phyloP scores from a whole-genome alignment of 2,113 vertebrate genomes.

The Chamaetylas fuelleborni region DNA sequence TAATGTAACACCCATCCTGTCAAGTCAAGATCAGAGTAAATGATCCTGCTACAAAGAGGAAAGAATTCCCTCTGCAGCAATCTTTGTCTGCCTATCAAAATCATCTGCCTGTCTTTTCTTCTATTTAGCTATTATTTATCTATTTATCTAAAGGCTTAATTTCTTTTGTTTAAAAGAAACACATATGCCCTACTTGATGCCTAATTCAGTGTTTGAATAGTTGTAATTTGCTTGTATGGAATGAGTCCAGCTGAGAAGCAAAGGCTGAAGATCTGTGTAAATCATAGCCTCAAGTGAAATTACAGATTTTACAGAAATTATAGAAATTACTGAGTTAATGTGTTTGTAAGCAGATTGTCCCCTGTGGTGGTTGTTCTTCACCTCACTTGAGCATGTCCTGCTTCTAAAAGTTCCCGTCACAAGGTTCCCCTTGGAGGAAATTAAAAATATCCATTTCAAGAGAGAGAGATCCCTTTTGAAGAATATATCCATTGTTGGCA shows the following conservation, averaged over 20 bases:
- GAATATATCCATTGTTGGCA: neutral
- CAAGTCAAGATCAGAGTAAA: neutral
- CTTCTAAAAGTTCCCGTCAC: neutral
- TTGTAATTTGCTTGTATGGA: constrained; percentile 3
- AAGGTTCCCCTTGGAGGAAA: neutral
- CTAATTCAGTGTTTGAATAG: neutral
- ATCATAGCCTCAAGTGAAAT: constrained; percentile 10
- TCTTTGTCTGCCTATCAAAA: neutral
- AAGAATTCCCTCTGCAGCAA: neutral
- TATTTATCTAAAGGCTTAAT: constrained; percentile 11
- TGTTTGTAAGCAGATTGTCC: neutral
- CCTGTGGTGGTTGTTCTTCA: neutral
- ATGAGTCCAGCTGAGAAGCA: neutral
- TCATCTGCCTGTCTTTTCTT: neutral
- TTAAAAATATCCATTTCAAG: neutral
- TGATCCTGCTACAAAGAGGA: neutral
- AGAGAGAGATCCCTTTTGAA: neutral
- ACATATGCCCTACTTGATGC: neutral
- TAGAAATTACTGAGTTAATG: neutral
- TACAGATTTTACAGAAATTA: neutral
- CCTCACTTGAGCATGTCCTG: neutral
- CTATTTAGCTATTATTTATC: neutral
- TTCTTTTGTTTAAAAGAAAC: constrained; percentile 18
- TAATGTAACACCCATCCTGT: neutral
- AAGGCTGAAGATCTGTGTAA: constrained; percentile 13